These are phyloP conservation scores for Meta bourneti DNA, from an alignment of 2,888 invertebrate species.

Conservation along the genomic window DNA sequence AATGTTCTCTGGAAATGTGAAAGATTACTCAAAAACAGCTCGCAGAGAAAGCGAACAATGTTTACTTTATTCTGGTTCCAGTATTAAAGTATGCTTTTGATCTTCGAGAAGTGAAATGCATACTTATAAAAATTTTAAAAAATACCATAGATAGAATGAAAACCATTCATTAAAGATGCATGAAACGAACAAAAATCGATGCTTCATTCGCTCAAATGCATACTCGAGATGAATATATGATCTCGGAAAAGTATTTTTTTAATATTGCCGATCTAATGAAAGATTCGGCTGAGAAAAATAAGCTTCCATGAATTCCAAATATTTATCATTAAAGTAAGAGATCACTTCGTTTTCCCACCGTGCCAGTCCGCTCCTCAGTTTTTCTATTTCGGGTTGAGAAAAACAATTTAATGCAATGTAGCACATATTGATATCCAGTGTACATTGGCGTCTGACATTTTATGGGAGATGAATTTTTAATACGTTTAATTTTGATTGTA, in stretches of 20 bases:
- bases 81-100: background rate
- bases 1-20: background rate
- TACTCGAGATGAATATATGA: conserved; percentile 3
- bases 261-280: background rate
- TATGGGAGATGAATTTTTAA: no score
- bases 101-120: conserved; percentile 4
- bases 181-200: conserved; percentile 23
- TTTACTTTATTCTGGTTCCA: conserved; percentile 1
- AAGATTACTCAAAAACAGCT: background rate
- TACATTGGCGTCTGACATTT: background rate
- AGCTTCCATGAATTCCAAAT: background rate
- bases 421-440: background rate
- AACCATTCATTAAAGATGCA: conserved; percentile 37
- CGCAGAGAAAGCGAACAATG: background rate
- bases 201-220: background rate
- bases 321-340: conserved; percentile 11
- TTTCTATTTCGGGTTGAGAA: background rate
- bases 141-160: conserved; percentile 25
- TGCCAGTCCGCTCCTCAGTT: background rate
- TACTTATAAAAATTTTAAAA: background rate
- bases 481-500: no score
- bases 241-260: conserved; percentile 5
- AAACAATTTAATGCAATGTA: background rate
- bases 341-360: background rate
- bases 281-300: conserved; percentile 15